Evolutionary conservation across 2,797 vertebrate species (phyloP), one percentile per base, ranked within the genome.

Genomic region (Picus viridis): DNA sequence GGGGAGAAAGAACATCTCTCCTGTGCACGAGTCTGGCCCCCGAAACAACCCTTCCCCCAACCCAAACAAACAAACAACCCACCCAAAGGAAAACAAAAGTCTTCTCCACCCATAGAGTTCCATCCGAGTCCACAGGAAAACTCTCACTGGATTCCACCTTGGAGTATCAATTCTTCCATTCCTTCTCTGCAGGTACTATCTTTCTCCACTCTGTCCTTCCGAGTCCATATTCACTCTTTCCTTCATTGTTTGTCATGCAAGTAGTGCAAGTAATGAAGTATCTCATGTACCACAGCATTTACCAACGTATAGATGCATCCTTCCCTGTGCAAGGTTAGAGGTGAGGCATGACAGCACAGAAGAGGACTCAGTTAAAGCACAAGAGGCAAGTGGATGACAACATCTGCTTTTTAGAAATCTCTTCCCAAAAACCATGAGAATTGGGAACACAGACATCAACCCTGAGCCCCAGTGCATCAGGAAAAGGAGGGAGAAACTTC

Each of bases 261-360:
- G 5, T 18, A 9, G 30, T 2, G 9, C n/a, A n/a, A 73, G n/a
- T 23, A 39, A 15, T 2, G 4, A 54, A 61, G 32, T 8, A 4
- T 47, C 47, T n/a, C 41, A n/a, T 1, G 1, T 9, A 10, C 17
- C 30, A 41, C n/a, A 59, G 51, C 41, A 8, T 47, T 64, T 61
- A 45, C 43, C 49, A 16, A 54, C 72, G n/a, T 2, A 7, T 6
- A 69, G 16, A 32, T 5, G 29, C 30, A 36, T 58, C 10, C 36
- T 10, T 10, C 68, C 45, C 43, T 57, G 43, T 24, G 1, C 5
- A 11, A 43, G 12, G 6, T 1, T 13, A 29, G 23, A 69, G 26
- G 22, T 10, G 56, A 7, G 45, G 20, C 0, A 1, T 9, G 34
- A 26, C 53, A 65, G 8, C 29, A 39, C 0, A 0, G 32, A 62